Evolutionary conservation across 1,140 invertebrate species (phyloP), one percentile per base, ranked within the genome.

Genomic region (Apocrypta bakeri): DNA sequence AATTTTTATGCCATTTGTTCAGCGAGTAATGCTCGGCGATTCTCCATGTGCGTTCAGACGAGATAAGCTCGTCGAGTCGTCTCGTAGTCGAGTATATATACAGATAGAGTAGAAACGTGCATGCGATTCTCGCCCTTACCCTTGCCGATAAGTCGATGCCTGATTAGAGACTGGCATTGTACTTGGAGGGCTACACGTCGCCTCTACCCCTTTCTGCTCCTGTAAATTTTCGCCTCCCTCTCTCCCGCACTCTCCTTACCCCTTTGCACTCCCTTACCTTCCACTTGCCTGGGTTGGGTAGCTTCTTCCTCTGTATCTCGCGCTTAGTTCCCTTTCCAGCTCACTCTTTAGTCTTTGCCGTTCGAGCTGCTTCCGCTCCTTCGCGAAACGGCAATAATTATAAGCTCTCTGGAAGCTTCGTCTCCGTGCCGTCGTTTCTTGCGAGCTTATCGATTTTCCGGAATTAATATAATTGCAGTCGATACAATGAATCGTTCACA

Each of bases 131-230:
- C 79, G 86, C 85, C 80, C 85, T 85, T 80, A 21, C 1, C 72
- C 79, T 87, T 83, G 79, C 84, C 90, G 87, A 92, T 91, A 90
- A 91, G 90, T 91, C 90, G 90, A 92, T 91, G 86, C 88, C 84
- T 91, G 90, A 92, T 91, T 91, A 91, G 89, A 91, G 89, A 88
- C 89, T 90, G 88, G 86, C 87, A 92, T 91, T 90, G 90, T 91
- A 87, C 89, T 91, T 90, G 88, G 88, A 90, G 87, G 87, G 86
- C 33, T 42, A 85, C 79, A 79, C 83, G 79, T 83, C 56, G 79
- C 83, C 40, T 83, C 78, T 40, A 81, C 82, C 75, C 81, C 76
- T 79, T 79, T 40, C 33, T 4, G 73, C 80, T 64, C 17, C 61
- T 56, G 37, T 61, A 81, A 74, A 81, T 81, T 81, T 81, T 37